phyloP scores from a whole-genome alignment of 2,888 invertebrate species.

The Diaperis boleti region DNA sequence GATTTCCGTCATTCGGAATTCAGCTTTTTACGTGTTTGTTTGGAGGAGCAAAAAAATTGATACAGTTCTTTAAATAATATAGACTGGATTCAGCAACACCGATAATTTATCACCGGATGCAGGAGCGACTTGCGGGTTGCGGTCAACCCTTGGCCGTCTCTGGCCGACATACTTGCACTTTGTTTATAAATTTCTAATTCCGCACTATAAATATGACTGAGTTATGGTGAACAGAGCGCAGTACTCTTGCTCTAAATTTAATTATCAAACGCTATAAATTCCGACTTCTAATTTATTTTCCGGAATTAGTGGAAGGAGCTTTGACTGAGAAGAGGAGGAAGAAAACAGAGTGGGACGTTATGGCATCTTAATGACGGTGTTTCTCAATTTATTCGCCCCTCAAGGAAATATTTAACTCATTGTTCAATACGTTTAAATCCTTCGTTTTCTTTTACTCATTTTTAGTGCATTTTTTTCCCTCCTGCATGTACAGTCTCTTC shows the following conservation, averaged over 20 bases:
- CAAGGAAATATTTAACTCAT: too few species aligned
- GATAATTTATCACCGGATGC: constrained; percentile 57
- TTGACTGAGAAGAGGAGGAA: not conserved
- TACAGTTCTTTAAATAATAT: constrained; percentile 10
- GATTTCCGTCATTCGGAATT: too few species aligned
- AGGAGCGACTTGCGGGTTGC: constrained; percentile 59
- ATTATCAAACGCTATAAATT: constrained; percentile 44
- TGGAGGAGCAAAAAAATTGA: too few species aligned
- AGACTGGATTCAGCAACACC: constrained; percentile 54
- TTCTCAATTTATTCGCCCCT: too few species aligned
- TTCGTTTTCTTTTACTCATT: too few species aligned
- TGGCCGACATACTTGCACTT: constrained; percentile 45
- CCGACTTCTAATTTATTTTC: constrained; percentile 33
- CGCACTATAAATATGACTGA: constrained; percentile 47
- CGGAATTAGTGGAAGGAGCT: constrained; percentile 1
- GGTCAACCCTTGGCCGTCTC: constrained; percentile 55
- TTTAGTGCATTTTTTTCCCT: too few species aligned
- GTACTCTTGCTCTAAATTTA: constrained; percentile 39
- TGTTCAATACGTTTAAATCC: too few species aligned
- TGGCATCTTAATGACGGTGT: too few species aligned
- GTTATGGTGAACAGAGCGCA: constrained; percentile 41
- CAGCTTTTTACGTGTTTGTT: too few species aligned
- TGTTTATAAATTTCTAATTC: constrained; percentile 46
- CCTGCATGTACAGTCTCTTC: too few species aligned
- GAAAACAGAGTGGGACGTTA: too few species aligned